phyloP scores from a whole-genome alignment of 1,140 invertebrate species.

The Choristoneura fumiferana region DNA sequence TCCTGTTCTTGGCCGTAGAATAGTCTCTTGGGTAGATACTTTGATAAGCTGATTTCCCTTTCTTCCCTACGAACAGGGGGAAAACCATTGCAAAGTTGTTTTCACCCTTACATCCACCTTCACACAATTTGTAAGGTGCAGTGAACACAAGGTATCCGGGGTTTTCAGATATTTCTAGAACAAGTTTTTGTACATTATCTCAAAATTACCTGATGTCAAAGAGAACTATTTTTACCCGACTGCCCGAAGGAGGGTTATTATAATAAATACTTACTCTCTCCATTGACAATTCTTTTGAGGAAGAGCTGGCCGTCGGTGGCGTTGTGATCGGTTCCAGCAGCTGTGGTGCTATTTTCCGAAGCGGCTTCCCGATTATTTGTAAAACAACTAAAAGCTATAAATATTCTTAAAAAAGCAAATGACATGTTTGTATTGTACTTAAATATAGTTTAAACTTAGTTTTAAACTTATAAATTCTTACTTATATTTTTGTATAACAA shows the following conservation, averaged over 20 bases:
- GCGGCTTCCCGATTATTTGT: conserved; percentile 17
- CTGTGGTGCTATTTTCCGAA: conserved; percentile 13
- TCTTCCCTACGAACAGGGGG: conserved; percentile 44
- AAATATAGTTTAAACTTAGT: too few relatives aligned
- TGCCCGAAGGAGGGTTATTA: too few relatives aligned
- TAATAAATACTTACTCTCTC: conserved; percentile 51
- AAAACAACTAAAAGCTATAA: conserved; percentile 28
- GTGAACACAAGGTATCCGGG: conserved; percentile 49
- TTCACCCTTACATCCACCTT: conserved; percentile 36
- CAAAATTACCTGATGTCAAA: not conserved
- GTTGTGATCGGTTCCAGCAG: conserved; percentile 18
- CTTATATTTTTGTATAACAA: too few relatives aligned
- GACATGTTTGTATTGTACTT: not conserved
- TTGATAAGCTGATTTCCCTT: conserved; percentile 28
- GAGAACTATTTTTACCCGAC: too few relatives aligned
- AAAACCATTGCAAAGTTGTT: conserved; percentile 41
- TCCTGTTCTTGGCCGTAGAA: conserved; percentile 14
- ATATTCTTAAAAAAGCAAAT: not conserved
- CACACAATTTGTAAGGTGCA: conserved; percentile 54
- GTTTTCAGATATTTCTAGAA: conserved; percentile 41
- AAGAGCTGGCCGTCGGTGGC: conserved; percentile 38
- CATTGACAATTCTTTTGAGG: conserved; percentile 38
- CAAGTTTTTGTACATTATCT: conserved; percentile 21
- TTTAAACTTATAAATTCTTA: too few relatives aligned
- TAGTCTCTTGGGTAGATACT: conserved; percentile 30